Percentiles rank a stretch among this genome's conserved stretches.
phyloP scores from a whole-genome alignment of 2,113 vertebrate genomes.

The Uropsilus gracilis region DNA sequence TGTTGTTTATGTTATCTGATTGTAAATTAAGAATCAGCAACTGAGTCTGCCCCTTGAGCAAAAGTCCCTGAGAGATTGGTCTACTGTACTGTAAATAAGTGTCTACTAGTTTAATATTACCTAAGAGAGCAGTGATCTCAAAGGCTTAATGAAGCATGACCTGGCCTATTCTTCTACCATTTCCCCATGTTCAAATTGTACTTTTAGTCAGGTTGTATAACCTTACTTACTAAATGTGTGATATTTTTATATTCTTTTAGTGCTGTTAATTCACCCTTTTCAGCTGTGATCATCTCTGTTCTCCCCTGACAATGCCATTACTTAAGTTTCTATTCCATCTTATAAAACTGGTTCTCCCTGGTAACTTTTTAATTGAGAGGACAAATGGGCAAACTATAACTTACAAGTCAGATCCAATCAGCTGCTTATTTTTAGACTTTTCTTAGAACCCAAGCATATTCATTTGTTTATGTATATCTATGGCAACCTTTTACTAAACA shows the following conservation, averaged over 20 bases:
- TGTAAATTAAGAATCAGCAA: conserved; percentile 13
- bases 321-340: neutral
- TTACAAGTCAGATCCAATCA: neutral
- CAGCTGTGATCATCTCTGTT: neutral
- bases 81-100: neutral
- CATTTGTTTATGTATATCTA: neutral
- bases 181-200: neutral
- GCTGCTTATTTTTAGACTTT: conserved; percentile 3
- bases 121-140: neutral
- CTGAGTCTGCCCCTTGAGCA: neutral
- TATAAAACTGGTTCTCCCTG: neutral
- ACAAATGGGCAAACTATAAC: neutral
- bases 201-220: neutral
- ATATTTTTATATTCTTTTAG: neutral
- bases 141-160: neutral
- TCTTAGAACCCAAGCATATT: neutral
- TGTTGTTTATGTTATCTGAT: neutral
- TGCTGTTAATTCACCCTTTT: conserved; percentile 35
- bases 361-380: neutral
- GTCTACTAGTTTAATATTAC: neutral
- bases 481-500: neutral
- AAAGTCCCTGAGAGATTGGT: neutral
- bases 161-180: neutral
- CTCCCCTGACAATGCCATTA: neutral
- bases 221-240: neutral